Evolutionary conservation across 2,113 vertebrate species (phyloP).

Genomic region (Phycodurus eques): DNA sequence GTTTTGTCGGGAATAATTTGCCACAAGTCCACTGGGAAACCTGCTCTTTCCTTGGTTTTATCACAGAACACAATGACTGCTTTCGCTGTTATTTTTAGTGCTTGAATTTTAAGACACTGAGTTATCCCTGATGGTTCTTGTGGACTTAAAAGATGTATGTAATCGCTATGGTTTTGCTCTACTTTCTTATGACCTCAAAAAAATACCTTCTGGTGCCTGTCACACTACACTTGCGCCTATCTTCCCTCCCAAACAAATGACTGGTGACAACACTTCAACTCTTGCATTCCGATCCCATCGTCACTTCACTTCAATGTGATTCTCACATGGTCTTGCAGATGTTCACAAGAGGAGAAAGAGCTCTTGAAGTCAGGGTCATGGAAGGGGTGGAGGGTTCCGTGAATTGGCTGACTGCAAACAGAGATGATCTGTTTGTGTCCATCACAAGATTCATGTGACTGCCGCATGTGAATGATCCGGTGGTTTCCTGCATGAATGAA

Average conservation of each 20-base stretch:
- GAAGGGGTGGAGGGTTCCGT: conserved; percentile 23
- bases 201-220: conserved; percentile 23
- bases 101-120: conserved; percentile 34
- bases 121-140: not conserved
- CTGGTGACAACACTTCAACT: not conserved
- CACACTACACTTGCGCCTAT: conserved; percentile 12
- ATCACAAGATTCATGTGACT: conserved; percentile 50
- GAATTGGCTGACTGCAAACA: conserved; percentile 52
- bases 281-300: conserved; percentile 14
- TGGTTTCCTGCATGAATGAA: conserved; percentile 18
- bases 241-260: not conserved
- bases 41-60: conserved; percentile 6
- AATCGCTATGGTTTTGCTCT: conserved; percentile 55
- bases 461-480: conserved; percentile 35
- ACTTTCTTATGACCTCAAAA: conserved; percentile 66
- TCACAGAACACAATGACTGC: not conserved
- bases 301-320: conserved; percentile 34
- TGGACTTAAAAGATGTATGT: conserved; percentile 45
- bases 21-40: not conserved
- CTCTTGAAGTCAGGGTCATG: conserved; percentile 26
- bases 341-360: conserved; percentile 30
- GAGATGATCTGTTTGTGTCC: conserved; percentile 43
- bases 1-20: conserved; percentile 38
- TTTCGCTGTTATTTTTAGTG: conserved; percentile 26
- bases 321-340: conserved; percentile 42